These are phyloP conservation scores for Megalurothrips usitatus DNA, from an alignment of 2,888 invertebrate genomes.

Conservation along the genomic window DNA sequence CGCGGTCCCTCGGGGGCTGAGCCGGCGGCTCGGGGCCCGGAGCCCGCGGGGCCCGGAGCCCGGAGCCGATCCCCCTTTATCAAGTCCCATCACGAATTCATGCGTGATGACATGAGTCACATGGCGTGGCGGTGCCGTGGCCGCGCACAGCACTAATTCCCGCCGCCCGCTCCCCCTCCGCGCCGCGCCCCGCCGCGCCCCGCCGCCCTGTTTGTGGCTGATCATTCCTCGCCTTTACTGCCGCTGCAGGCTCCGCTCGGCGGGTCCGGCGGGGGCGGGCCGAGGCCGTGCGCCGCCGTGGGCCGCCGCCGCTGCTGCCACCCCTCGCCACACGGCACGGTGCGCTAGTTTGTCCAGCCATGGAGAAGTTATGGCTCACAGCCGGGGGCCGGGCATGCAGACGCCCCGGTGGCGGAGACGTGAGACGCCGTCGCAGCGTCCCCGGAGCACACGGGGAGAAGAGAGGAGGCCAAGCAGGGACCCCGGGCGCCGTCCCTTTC, in stretches of 20 bases:
- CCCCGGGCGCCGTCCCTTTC: too few relatives aligned
- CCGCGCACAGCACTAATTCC: slow-evolving; percentile 1
- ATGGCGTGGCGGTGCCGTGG: background rate
- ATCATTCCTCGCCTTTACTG: slow-evolving; percentile 14
- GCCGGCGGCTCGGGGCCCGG: background rate
- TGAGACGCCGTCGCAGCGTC: too few relatives aligned
- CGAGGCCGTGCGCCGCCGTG: too few relatives aligned
- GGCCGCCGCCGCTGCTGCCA: too few relatives aligned
- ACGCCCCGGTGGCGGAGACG: background rate
- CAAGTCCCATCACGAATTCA: slow-evolving; percentile 15
- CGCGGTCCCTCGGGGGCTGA: too few relatives aligned
- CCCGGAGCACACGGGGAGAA: background rate
- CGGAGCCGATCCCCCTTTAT: background rate
- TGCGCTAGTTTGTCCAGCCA: slow-evolving; percentile 18
- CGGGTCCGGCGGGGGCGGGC: too few relatives aligned
- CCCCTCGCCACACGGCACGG: background rate
- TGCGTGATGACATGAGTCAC: slow-evolving; percentile 16
- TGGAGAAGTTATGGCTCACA: slow-evolving; percentile 4
- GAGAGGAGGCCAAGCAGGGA: background rate
- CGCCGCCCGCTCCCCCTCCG: background rate
- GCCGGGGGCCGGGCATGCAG: background rate
- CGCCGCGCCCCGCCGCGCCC: background rate
- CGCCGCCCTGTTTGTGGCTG: background rate
- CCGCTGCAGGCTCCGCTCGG: background rate
- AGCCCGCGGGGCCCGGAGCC: background rate